Evolutionary conservation across 2,888 invertebrate species (phyloP).

Genomic region (Brenthis daphne): DNA sequence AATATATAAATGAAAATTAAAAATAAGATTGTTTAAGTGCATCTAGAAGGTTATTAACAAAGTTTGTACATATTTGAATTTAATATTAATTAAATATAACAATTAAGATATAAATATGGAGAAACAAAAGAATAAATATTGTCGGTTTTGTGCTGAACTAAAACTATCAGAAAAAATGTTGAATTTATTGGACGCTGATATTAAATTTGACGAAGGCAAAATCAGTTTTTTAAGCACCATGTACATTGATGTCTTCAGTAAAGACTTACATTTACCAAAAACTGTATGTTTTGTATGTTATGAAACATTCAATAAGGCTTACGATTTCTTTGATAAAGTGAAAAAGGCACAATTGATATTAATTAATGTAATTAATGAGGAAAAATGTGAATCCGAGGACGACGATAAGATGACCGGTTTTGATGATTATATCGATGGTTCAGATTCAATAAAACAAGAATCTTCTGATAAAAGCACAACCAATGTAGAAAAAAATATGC

Average conservation of each 20-base stretch:
- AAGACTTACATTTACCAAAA: constrained; percentile 56
- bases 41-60: neutral
- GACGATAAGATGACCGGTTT: constrained; percentile 52
- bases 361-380: constrained; percentile 47
- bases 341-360: constrained; percentile 60
- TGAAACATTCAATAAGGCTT: constrained; percentile 64
- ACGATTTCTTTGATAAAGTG: constrained; percentile 60
- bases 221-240: constrained; percentile 64
- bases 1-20: neutral
- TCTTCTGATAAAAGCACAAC: constrained; percentile 21
- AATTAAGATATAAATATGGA: constrained; percentile 43
- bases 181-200: constrained; percentile 48
- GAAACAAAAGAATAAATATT: constrained; percentile 55
- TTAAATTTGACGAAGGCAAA: constrained; percentile 60
- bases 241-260: constrained; percentile 61
- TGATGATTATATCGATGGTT: constrained; percentile 51
- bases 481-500: constrained; percentile 39
- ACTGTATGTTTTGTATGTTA: constrained; percentile 68
- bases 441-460: constrained; percentile 40
- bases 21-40: neutral
- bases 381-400: constrained; percentile 53
- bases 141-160: constrained; percentile 67
- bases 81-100: neutral
- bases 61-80: constrained; percentile 16
- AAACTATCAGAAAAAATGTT: constrained; percentile 58